These are phyloP conservation scores for Magallana gigas DNA, from an alignment of 1,140 invertebrate genomes.

Conservation along the genomic window DNA sequence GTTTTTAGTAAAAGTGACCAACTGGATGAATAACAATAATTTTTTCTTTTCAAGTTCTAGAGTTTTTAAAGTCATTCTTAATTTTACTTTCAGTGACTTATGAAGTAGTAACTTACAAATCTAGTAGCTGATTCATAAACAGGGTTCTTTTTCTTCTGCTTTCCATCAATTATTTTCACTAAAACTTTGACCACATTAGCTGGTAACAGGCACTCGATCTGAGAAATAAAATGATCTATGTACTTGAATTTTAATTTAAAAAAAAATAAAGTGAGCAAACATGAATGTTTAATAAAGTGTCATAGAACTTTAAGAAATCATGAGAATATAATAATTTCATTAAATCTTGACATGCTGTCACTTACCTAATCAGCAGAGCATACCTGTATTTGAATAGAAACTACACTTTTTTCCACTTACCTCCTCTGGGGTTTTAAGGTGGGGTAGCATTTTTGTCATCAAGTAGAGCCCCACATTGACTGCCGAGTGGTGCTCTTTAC, in stretches of 20 bases:
- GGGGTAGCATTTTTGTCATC: slow-evolving; percentile 41
- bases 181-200: slow-evolving; percentile 24
- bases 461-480: slow-evolving; percentile 49
- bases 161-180: slow-evolving; percentile 39
- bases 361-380: background rate
- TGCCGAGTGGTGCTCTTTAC: slow-evolving; percentile 20
- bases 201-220: slow-evolving; percentile 20
- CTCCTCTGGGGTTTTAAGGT: slow-evolving; percentile 39
- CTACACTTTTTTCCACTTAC: background rate
- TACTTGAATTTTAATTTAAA: too few species aligned
- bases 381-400: background rate
- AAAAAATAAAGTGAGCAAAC: too few species aligned
- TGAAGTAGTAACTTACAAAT: slow-evolving; percentile 26
- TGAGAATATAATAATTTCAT: too few species aligned
- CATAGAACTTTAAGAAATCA: too few species aligned
- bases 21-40: background rate
- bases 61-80: background rate
- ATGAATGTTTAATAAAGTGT: too few species aligned
- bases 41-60: background rate
- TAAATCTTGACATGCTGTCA: too few species aligned
- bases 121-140: background rate
- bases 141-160: slow-evolving; percentile 33
- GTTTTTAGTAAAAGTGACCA: too few species aligned
- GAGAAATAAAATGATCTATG: background rate
- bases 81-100: background rate